Conservation (phyloP, 2,113 vertebrate species). For the Alectura lathami region DNA sequence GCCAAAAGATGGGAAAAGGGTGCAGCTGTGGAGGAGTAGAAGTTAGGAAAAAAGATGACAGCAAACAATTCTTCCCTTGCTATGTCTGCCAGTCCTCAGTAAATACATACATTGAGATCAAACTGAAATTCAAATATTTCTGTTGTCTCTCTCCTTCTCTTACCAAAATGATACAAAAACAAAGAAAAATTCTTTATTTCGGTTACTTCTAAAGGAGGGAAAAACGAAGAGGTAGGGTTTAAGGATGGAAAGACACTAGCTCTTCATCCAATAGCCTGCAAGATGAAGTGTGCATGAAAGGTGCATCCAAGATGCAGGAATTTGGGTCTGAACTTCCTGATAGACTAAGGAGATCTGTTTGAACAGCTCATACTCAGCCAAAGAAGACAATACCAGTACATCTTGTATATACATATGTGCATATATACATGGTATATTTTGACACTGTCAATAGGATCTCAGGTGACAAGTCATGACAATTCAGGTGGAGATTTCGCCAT, state of each 20-base stretch:
- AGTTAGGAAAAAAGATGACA: background rate
- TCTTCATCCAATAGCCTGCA: background rate
- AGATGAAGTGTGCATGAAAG: background rate
- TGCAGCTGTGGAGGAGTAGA: background rate
- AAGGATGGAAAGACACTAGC: background rate
- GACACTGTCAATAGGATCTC: background rate
- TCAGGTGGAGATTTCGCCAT: background rate
- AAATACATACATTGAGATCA: background rate
- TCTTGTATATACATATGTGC: background rate
- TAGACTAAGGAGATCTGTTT: background rate
- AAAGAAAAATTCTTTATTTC: background rate
- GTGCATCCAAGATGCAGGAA: background rate
- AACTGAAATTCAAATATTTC: background rate
- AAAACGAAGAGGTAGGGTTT: background rate
- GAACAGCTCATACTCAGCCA: background rate
- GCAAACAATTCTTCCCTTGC: background rate
- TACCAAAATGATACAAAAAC: background rate
- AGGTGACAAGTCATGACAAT: background rate
- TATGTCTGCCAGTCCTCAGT: background rate
- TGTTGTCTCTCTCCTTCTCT: accelerated
- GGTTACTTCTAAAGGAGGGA: background rate
- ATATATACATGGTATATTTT: background rate
- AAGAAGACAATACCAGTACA: background rate
- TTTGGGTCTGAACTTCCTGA: background rate
- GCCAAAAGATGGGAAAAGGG: background rate